Conservation (phyloP, 2,888 invertebrate genomes). For the Formica aserva region DNA sequence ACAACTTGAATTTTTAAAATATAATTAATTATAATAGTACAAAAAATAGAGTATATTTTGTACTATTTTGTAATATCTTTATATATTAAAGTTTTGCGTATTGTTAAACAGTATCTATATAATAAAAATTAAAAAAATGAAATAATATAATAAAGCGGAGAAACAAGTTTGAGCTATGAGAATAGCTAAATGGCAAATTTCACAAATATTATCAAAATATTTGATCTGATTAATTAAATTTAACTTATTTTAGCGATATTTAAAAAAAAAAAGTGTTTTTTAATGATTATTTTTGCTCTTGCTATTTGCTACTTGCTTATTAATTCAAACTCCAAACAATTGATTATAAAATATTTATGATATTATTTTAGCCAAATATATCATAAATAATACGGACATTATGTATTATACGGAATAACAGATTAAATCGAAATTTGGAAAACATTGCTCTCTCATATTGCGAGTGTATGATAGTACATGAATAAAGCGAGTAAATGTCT, state of each 20-base stretch:
- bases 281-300: constrained; percentile 1
- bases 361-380: neutral
- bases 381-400: neutral
- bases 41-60: neutral
- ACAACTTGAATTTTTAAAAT: neutral
- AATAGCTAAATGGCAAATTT: neutral
- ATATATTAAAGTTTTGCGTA: neutral
- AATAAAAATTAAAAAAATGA: neutral
- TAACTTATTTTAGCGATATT: neutral
- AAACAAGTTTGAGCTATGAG: neutral
- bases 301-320: neutral
- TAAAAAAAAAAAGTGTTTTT: neutral
- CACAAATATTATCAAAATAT: constrained; percentile 9
- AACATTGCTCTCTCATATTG: neutral
- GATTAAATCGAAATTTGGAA: constrained; percentile 22
- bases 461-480: neutral
- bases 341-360: neutral
- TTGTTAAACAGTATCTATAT: neutral
- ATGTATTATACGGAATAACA: constrained; percentile 18
- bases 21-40: neutral
- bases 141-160: neutral
- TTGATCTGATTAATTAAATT: neutral
- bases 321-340: neutral
- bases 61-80: neutral
- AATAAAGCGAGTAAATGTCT: neutral